Evolutionary conservation across 2,888 invertebrate species (phyloP).

Genomic region (Brenthis hecate): DNA sequence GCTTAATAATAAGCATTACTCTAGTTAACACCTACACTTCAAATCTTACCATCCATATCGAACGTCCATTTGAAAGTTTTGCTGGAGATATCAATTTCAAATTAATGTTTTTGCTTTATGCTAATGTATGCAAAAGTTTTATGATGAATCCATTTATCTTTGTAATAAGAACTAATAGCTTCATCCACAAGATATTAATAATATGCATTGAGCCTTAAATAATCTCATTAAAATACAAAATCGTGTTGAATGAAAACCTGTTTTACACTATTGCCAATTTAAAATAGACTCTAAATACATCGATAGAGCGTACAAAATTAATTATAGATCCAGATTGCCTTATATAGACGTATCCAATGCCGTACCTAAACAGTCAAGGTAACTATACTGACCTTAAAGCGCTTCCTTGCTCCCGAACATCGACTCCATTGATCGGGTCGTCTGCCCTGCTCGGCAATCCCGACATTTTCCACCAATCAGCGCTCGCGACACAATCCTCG

Average conservation of each 20-base stretch:
- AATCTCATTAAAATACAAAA: slow-evolving; percentile 7
- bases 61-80: no score
- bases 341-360: slow-evolving; percentile 6
- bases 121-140: no score
- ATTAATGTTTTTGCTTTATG: neutral
- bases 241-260: slow-evolving; percentile 20
- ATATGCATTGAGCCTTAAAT: slow-evolving; percentile 7
- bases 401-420: slow-evolving; percentile 75
- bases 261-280: neutral
- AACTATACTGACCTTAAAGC: slow-evolving; percentile 67
- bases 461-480: slow-evolving; percentile 71
- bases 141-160: neutral
- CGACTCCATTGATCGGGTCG: slow-evolving; percentile 73
- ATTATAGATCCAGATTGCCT: neutral
- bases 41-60: no score
- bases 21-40: neutral
- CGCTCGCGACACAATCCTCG: slow-evolving; percentile 48
- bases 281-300: slow-evolving; percentile 7
- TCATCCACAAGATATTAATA: slow-evolving; percentile 1
- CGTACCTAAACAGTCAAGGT: slow-evolving; percentile 24
- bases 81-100: no score
- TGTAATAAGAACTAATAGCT: slow-evolving; percentile 4
- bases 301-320: neutral
- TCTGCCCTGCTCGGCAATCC: slow-evolving; percentile 72
- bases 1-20: slow-evolving; percentile 10